Conservation (phyloP, 2,797 vertebrate species). For the Cryptoprocta ferox region DNA sequence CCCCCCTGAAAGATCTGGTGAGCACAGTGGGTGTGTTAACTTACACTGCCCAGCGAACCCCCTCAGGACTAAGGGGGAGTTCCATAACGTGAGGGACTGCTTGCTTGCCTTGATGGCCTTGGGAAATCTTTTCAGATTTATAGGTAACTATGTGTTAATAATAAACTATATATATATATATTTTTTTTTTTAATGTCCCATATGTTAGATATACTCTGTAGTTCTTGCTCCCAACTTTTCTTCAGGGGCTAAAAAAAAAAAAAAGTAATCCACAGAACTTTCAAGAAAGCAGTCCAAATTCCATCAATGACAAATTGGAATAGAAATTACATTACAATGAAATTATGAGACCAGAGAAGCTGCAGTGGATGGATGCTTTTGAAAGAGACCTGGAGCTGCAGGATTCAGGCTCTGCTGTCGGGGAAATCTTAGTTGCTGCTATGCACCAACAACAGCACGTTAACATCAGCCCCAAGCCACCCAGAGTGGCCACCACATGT, state of each 20-base stretch:
- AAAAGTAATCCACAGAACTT: background rate
- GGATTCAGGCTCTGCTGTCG: background rate
- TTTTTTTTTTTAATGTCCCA: background rate
- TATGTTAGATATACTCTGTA: background rate
- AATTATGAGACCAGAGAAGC: background rate
- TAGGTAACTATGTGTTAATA: background rate
- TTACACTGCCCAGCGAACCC: background rate
- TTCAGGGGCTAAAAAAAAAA: background rate
- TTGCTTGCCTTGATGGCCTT: background rate
- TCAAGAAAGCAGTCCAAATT: background rate
- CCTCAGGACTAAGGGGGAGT: fast-evolving
- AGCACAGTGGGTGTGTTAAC: too few relatives aligned
- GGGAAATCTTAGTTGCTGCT: background rate
- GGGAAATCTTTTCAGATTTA: background rate
- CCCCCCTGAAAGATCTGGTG: background rate
- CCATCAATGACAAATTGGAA: background rate
- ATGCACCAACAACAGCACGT: fast-evolving
- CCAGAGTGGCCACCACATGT: too few relatives aligned
- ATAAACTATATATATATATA: background rate
- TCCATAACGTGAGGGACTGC: background rate
- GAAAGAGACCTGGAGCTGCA: too few relatives aligned
- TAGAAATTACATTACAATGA: background rate
- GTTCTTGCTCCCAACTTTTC: background rate
- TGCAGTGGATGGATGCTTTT: background rate
- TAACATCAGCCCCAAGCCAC: too few relatives aligned